Evolutionary conservation across 2,113 vertebrate species (phyloP).

Genomic region (Haplochromis burtoni): DNA sequence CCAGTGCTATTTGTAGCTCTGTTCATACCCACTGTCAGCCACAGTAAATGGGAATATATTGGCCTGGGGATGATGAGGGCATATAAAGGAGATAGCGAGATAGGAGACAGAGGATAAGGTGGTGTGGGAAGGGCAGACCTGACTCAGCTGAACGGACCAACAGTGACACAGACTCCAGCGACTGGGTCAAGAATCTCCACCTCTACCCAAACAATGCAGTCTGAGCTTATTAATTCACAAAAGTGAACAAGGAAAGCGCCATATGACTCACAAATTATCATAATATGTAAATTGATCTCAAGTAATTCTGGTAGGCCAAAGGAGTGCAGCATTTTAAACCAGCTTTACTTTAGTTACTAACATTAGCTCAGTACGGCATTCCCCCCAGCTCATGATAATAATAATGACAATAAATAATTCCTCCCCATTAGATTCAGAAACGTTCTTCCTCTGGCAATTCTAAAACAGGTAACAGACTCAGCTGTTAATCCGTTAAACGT

Average conservation of each 20-base stretch:
- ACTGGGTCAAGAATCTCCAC: conserved; percentile 19
- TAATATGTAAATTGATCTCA: conserved; percentile 26
- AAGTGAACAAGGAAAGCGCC: neutral
- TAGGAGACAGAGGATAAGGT: neutral
- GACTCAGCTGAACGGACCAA: conserved; percentile 34
- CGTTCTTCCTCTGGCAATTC: conserved; percentile 26
- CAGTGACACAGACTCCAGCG: conserved; percentile 4
- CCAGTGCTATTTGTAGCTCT: conserved; percentile 15
- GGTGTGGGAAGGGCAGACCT: neutral
- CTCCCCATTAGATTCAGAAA: neutral
- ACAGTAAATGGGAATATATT: conserved; percentile 31
- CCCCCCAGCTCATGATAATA: conserved; percentile 8
- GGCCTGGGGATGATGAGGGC: conserved; percentile 25
- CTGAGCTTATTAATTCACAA: neutral
- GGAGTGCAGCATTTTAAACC: neutral
- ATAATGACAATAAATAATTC: conserved; percentile 45
- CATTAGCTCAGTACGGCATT: neutral
- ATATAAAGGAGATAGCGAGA: neutral
- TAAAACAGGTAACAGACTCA: conserved; percentile 41
- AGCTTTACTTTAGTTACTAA: conserved; percentile 3
- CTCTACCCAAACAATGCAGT: neutral
- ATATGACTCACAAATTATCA: neutral
- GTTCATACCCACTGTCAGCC: conserved; percentile 10
- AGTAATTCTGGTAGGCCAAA: neutral
- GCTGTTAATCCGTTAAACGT: conserved; percentile 48